Conservation (phyloP, 2,888 invertebrate genomes). For the Charanyca ferruginea region DNA sequence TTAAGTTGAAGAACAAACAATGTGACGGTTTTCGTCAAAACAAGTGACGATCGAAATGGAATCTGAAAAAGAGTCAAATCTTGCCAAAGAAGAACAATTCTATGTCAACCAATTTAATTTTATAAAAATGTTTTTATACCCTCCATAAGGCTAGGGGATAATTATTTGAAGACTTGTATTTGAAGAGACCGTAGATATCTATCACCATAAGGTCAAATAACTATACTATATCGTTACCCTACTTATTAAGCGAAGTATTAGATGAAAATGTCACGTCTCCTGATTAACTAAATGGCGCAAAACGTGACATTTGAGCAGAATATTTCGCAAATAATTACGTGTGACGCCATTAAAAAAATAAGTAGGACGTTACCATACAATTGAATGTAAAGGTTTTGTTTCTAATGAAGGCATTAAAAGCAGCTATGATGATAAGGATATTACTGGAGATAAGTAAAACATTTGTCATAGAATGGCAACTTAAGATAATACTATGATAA, state of each 20-base stretch:
- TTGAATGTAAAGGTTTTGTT: constrained; percentile 22
- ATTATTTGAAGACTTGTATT: too few relatives aligned
- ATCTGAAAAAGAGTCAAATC: background rate
- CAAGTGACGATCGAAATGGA: background rate
- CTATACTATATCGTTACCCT: constrained; percentile 19
- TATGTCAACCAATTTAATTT: too few relatives aligned
- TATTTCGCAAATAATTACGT: constrained; percentile 42
- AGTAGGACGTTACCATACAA: constrained; percentile 33
- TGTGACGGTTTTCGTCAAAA: background rate
- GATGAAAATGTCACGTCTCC: constrained; percentile 67
- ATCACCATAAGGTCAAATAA: constrained; percentile 12
- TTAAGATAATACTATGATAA: too few relatives aligned
- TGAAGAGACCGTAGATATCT: too few relatives aligned
- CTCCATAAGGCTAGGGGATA: too few relatives aligned
- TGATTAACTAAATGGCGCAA: constrained; percentile 54
- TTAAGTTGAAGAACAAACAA: background rate
- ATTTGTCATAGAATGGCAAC: background rate
- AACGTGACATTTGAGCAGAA: constrained; percentile 67
- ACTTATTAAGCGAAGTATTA: constrained; percentile 48
- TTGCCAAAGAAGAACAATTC: background rate
- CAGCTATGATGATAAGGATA: constrained; percentile 28
- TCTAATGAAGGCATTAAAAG: constrained; percentile 9
- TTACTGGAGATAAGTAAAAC: background rate
- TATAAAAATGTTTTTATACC: too few relatives aligned
- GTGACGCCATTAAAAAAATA: constrained; percentile 48